Base-by-base conservation (phyloP, 2,888 invertebrate species). In the Drosophila sordidula region DNA sequence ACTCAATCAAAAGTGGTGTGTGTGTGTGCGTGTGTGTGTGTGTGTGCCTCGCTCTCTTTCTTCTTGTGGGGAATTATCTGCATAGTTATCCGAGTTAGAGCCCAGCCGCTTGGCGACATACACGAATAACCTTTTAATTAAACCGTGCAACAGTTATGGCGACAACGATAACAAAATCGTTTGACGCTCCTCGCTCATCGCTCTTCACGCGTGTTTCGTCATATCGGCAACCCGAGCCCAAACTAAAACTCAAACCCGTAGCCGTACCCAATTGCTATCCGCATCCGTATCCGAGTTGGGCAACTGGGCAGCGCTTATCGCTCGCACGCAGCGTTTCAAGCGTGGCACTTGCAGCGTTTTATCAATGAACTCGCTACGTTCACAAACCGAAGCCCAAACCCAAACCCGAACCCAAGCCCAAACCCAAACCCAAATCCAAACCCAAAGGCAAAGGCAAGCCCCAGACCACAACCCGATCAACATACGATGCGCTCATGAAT, bases 61-160 rank as follows among this genome's bases (percentile, higher is more conserved):
- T 39, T 39, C 3, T 32, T 39, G 42, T 44, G 29, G 47, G 14
- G 39, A 44, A 49, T 58, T 77, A 71, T 80, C 83, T 57, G 49
- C 49, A 36, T 41, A 39, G 36, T 38, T 62, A 62, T 62, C 61
- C 61, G 52, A 34, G 34, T 42, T 32, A 64, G 42, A 42, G 41
- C 8, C 55, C 64, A 46, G 32, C 38, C 47, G 71, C 41, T 57
- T 39, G 78, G 68, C 74, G 72, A 61, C 66, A 69, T 77, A 90
- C 91, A 90, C 75, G 90, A 87, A 89, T 91, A 90, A 90, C 90
- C 90, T 90, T 91, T 90, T 90, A 90, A 91, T 90, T 90, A 89
- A 90, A 77, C 81, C 89, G 75, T 90, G 81, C 64, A 77, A 64
- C 77, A 41, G 59, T 77, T 69, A 50, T 39, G 69, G 69, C 58